Percentiles rank a stretch among this genome's conserved stretches.
These are phyloP conservation scores for Zophobas atratus DNA, from an alignment of 1,140 invertebrate genomes.

Conservation along the genomic window DNA sequence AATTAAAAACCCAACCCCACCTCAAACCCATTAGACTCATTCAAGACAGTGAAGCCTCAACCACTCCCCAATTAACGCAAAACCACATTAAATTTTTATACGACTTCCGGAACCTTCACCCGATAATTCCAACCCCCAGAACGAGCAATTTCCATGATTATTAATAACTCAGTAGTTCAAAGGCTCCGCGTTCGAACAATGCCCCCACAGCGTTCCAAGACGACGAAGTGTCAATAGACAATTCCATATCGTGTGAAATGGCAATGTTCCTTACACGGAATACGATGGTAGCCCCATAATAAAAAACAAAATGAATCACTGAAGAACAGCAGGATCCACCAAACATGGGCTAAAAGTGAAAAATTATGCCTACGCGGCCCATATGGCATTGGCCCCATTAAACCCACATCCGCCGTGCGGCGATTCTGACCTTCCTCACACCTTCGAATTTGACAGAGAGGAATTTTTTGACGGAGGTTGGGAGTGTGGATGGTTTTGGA, in stretches of 20 bases:
- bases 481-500: no score
- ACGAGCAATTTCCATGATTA: neutral
- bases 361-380: neutral
- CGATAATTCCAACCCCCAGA: neutral
- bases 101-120: no score
- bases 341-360: neutral
- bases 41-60: no score
- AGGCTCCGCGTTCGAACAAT: constrained; percentile 22
- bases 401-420: neutral
- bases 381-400: neutral
- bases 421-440: neutral
- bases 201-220: constrained; percentile 23
- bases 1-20: no score
- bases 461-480: no score
- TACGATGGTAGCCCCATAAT: neutral
- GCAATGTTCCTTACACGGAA: constrained; percentile 20
- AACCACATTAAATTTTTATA: no score
- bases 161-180: constrained; percentile 9
- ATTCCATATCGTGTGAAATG: constrained; percentile 21
- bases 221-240: constrained; percentile 15
- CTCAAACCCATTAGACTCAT: no score
- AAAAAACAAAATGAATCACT: neutral
- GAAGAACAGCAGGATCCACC: neutral
- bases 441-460: no score
- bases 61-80: no score